phyloP scores from a whole-genome alignment of 37 sponge, comb jelly and placozoan genomes.

The Tethya wilhelma region DNA sequence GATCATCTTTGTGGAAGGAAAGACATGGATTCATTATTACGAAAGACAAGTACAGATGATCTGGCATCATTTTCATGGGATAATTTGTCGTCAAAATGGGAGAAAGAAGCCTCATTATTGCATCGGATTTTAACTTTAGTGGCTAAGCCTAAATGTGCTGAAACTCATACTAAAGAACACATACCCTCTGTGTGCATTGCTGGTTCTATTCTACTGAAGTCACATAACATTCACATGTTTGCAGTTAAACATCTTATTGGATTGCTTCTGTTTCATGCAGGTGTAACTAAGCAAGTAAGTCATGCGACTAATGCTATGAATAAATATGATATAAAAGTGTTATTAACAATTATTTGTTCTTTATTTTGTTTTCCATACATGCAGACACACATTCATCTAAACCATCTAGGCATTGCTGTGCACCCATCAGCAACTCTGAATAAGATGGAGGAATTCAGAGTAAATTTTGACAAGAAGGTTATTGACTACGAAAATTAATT shows the following conservation, averaged over 20 bases:
- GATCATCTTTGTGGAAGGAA: background rate
- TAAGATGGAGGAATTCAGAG: too few species aligned
- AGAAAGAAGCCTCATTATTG: background rate
- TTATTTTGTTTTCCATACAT: too few species aligned
- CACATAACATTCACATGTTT: background rate
- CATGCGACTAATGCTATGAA: too few species aligned
- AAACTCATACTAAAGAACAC: background rate
- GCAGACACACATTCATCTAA: too few species aligned
- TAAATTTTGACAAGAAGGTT: too few species aligned
- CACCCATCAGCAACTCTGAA: too few species aligned
- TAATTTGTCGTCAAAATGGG: background rate
- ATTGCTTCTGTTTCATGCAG: slow-evolving; percentile 13
- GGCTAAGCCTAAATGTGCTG: background rate
- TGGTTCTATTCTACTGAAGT: slow-evolving; percentile 15
- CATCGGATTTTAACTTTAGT: background rate
- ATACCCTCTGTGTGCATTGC: slow-evolving; percentile 12
- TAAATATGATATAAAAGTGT: too few species aligned
- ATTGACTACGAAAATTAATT: too few species aligned
- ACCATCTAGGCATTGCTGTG: too few species aligned
- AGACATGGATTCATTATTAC: slow-evolving; percentile 1
- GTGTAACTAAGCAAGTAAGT: slow-evolving; percentile 7
- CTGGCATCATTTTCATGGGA: background rate
- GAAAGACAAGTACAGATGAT: background rate
- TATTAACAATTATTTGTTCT: too few species aligned
- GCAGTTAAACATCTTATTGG: slow-evolving; percentile 7